Conservation (phyloP, 2,888 invertebrate genomes). For the Acleris literana region DNA sequence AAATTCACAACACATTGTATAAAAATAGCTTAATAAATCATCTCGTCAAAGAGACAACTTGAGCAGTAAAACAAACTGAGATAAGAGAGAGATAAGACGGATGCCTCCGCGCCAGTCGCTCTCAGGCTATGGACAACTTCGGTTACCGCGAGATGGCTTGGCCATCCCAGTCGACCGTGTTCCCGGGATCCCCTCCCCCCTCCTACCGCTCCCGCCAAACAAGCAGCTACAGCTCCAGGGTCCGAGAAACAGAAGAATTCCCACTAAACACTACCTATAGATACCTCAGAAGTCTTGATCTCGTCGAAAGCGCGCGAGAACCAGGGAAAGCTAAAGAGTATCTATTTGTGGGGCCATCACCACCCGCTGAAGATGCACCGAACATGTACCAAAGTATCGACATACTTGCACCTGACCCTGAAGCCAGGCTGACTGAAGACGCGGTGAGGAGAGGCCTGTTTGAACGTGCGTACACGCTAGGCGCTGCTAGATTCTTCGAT, state of each 20-base stretch:
- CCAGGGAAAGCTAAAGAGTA: slow-evolving; percentile 86
- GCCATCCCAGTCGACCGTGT: slow-evolving; percentile 68
- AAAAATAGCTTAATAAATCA: slow-evolving; percentile 76
- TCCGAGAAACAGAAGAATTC: slow-evolving; percentile 77
- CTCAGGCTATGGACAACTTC: slow-evolving; percentile 84
- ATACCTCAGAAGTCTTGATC: slow-evolving; percentile 70
- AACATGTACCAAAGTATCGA: slow-evolving; percentile 91
- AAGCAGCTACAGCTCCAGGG: slow-evolving; percentile 74
- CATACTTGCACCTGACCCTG: slow-evolving; percentile 86
- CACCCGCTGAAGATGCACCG: slow-evolving; percentile 91
- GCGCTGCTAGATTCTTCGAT: slow-evolving; percentile 87
- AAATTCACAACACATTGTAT: slow-evolving; percentile 38
- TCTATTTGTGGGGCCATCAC: slow-evolving; percentile 90
- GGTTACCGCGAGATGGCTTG: slow-evolving; percentile 85
- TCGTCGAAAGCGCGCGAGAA: slow-evolving; percentile 85
- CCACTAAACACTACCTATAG: slow-evolving; percentile 77
- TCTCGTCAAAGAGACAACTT: slow-evolving; percentile 61
- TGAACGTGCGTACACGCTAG: slow-evolving; percentile 87
- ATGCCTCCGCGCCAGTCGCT: slow-evolving; percentile 57
- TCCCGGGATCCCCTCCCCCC: slow-evolving; percentile 51
- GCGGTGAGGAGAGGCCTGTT: slow-evolving; percentile 86
- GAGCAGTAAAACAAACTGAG: slow-evolving; percentile 60
- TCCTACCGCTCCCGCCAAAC: slow-evolving; percentile 55
- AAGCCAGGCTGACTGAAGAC: slow-evolving; percentile 88
- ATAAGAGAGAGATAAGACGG: slow-evolving; percentile 75